phyloP scores from a whole-genome alignment of 2,113 vertebrate genomes.

The Datnioides undecimradiatus region DNA sequence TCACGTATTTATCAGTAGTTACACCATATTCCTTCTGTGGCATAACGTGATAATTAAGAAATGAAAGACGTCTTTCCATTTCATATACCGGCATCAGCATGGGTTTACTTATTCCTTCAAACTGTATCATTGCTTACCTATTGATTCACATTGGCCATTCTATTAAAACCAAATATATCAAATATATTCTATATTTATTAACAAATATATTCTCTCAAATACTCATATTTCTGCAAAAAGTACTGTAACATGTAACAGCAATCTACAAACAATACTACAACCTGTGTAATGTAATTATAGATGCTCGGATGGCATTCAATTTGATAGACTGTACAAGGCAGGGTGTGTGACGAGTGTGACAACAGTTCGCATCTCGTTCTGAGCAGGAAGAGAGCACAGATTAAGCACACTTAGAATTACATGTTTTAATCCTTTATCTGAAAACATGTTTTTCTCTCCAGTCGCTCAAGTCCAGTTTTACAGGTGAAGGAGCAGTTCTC shows the following conservation, averaged over 20 bases:
- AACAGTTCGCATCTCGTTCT: background rate
- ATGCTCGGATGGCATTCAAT: background rate
- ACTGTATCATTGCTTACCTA: constrained; percentile 15
- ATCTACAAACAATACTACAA: constrained; percentile 2
- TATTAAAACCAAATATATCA: background rate
- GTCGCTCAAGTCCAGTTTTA: constrained; percentile 14
- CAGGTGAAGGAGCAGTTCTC: background rate
- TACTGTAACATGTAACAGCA: background rate
- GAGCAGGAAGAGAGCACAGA: background rate
- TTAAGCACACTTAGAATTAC: constrained; percentile 29
- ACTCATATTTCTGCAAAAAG: background rate
- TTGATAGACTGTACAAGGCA: background rate
- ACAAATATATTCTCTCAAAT: background rate
- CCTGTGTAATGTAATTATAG: background rate
- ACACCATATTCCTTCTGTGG: background rate
- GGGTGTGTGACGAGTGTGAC: background rate
- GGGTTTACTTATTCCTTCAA: constrained; percentile 4
- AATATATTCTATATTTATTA: no score
- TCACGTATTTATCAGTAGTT: background rate
- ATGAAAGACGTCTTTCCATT: background rate
- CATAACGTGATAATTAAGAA: no score
- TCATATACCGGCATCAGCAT: background rate
- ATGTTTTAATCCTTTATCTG: constrained; percentile 38
- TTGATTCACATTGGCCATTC: background rate
- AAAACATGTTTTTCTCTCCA: background rate